Evolutionary conservation across 1,140 invertebrate species (phyloP).

Genomic region (Carposina sasakii): DNA sequence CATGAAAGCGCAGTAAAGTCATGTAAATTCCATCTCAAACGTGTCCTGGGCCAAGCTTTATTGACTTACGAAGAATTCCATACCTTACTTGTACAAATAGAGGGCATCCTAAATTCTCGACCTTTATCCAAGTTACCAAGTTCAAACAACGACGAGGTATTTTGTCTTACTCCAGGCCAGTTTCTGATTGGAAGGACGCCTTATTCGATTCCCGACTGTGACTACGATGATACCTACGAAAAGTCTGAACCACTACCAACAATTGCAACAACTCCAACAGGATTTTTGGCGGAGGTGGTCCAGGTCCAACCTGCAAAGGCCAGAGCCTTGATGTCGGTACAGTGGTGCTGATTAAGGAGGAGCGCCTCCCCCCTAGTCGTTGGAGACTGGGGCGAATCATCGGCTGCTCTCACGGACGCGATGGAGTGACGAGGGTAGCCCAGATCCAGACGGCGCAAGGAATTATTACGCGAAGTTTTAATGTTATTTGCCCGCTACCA

Average conservation of each 20-base stretch:
- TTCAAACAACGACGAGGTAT: neutral
- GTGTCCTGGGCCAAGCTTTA: neutral
- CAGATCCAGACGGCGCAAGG: neutral
- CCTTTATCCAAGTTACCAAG: neutral
- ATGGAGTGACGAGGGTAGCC: neutral
- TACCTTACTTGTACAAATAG: neutral
- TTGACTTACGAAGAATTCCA: conserved; percentile 6
- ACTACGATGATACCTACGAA: neutral
- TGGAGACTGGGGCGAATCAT: neutral
- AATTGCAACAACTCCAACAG: neutral
- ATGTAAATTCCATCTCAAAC: conserved; percentile 5
- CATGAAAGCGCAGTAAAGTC: conserved; percentile 2
- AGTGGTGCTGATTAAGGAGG: neutral
- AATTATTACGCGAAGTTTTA: neutral
- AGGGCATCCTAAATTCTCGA: neutral
- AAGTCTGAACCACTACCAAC: neutral
- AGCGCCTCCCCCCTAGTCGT: neutral
- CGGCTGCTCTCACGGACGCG: neutral
- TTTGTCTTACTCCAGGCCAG: neutral
- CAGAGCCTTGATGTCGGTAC: neutral
- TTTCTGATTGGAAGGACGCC: neutral
- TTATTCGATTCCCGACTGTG: neutral
- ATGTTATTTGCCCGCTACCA: conserved; percentile 1
- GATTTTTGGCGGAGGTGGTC: neutral
- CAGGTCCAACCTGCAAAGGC: neutral